phyloP scores from a whole-genome alignment of 2,888 invertebrate genomes.

The Chrysodeixis includens region DNA sequence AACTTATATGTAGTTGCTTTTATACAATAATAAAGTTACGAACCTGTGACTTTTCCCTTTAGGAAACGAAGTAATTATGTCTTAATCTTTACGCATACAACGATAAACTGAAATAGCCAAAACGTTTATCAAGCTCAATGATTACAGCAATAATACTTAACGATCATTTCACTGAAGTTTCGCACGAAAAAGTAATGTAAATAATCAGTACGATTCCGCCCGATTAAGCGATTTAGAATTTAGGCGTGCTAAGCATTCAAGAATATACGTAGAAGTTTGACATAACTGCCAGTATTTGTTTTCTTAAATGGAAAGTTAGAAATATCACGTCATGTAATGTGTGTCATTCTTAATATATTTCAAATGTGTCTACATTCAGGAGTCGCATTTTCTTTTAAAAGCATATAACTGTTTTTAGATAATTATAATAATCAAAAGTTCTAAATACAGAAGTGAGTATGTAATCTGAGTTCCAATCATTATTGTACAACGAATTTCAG shows the following conservation, averaged over 20 bases:
- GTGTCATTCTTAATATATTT: too few species aligned
- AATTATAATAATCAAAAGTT: too few species aligned
- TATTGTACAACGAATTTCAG: too few species aligned
- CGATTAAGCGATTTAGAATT: slow-evolving; percentile 1
- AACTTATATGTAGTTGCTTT: too few species aligned
- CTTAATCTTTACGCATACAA: slow-evolving; percentile 1
- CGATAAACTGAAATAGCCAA: neutral
- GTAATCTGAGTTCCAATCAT: too few species aligned
- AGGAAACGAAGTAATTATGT: neutral
- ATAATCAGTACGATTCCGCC: slow-evolving; percentile 1
- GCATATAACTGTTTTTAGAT: too few species aligned
- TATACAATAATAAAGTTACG: neutral
- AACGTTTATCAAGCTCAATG: neutral
- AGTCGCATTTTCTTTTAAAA: too few species aligned
- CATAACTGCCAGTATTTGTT: neutral
- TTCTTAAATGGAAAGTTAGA: too few species aligned
- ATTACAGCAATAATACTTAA: slow-evolving; percentile 7
- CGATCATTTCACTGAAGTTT: slow-evolving; percentile 1
- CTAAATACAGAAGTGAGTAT: too few species aligned
- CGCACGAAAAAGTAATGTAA: neutral
- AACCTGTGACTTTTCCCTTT: neutral
- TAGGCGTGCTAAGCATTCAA: neutral
- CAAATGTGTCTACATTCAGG: too few species aligned
- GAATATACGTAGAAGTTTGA: neutral
- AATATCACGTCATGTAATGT: too few species aligned